Evolutionary conservation across 2,113 vertebrate species (phyloP), one percentile per base, ranked within the genome.

Genomic region (Tylochromis polylepis): DNA sequence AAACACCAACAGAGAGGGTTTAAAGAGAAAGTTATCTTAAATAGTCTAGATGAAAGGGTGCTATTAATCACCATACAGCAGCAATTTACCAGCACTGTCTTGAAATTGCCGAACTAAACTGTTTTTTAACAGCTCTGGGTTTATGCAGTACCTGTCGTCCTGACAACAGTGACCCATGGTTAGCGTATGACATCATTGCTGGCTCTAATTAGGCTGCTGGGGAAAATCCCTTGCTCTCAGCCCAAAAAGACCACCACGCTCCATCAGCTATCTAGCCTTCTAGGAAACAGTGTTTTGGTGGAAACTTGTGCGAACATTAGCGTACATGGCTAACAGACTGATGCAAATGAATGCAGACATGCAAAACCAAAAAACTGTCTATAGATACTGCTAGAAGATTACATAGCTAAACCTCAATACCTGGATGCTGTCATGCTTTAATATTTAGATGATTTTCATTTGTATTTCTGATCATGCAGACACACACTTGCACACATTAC

Each of bases 101-200:
- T 29, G 38, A 67, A 81, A 82, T 60, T 53, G 18, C 51, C 36
- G 14, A 46, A 67, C 59, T 38, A 22, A 82, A 70, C 41, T 56
- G 72, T 75, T 55, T 86, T 80, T 87, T 36, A 75, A 72, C 31
- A 49, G 78, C 51, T 84, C 88, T 49, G 72, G 56, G 70, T 93
- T 92, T 89, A 87, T 80, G 81, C 84, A 70, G 65, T 89, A 95
- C 91, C 92, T 91, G 92, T 94, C 38, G 90, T 75, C 92, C 79
- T 94, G 88, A 92, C 93, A 89, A 95, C 91, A 88, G 90, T 90
- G 90, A 94, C 92, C 93, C 79, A 62, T 18, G 83, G 77, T 60
- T 88, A 88, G 84, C 87, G 88, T 70, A 81, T 94, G 92, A 95
- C 94, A 94, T 95, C 94, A 95, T 88, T 34, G 34, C 87, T 93